Conservation (phyloP, 1,140 invertebrate species). For the Drusus annulatus region DNA sequence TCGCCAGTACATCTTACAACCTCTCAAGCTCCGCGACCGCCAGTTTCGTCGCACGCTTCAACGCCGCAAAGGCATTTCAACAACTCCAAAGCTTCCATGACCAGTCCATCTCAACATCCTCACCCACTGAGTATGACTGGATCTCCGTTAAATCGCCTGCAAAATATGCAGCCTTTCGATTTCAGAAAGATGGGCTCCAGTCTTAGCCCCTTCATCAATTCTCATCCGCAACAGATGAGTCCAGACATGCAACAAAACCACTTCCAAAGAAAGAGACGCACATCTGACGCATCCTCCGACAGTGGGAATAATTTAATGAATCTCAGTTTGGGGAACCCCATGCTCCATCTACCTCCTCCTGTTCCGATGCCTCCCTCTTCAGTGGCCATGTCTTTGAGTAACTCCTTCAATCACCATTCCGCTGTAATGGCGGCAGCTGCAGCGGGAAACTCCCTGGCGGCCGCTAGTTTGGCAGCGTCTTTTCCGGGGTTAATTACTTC, state of each 20-base stretch:
- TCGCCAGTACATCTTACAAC: slow-evolving; percentile 36
- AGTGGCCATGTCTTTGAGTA: slow-evolving; percentile 67
- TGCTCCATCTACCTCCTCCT: slow-evolving; percentile 73
- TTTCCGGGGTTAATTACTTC: slow-evolving; percentile 59
- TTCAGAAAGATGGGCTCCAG: slow-evolving; percentile 83
- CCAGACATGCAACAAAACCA: slow-evolving; percentile 64
- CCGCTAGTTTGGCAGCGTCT: slow-evolving; percentile 65
- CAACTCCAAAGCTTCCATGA: slow-evolving; percentile 62
- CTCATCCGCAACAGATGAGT: slow-evolving; percentile 61
- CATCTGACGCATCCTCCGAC: slow-evolving; percentile 66
- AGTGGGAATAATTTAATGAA: slow-evolving; percentile 75
- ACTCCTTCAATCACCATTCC: slow-evolving; percentile 72
- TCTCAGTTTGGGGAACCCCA: slow-evolving; percentile 73
- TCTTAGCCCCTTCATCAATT: slow-evolving; percentile 63
- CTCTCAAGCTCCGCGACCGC: slow-evolving; percentile 19
- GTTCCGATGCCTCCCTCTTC: slow-evolving; percentile 77
- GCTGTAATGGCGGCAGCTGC: slow-evolving; percentile 72
- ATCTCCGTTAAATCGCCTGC: slow-evolving; percentile 89
- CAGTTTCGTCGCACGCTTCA: slow-evolving; percentile 26
- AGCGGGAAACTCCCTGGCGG: slow-evolving; percentile 65
- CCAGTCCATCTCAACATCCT: slow-evolving; percentile 66
- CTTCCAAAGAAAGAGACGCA: slow-evolving; percentile 66
- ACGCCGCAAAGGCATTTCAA: slow-evolving; percentile 38
- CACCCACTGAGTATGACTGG: slow-evolving; percentile 56
- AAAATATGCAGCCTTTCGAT: slow-evolving; percentile 96